Evolutionary conservation across 2,888 invertebrate genomes (phyloP), one percentile per base, ranked within the genome.

Genomic region (Perithous albicinctus): DNA sequence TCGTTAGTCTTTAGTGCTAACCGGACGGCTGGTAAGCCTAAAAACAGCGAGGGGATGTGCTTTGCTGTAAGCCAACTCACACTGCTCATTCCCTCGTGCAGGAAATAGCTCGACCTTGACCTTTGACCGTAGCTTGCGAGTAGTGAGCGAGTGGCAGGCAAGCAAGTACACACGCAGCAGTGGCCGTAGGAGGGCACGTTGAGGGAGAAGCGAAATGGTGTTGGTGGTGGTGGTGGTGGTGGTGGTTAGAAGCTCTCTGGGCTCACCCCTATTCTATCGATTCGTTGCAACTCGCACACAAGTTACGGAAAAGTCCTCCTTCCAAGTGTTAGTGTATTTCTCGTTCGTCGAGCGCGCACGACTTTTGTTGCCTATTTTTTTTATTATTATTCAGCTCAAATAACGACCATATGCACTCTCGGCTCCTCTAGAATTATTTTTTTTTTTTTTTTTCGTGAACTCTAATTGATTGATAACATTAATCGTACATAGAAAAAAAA

Each of bases 41-140:
- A 78, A 82, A 64, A 69, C 70, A 51, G 51, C 48, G 35, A 67
- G 23, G 59, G 54, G 64, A 67, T 66, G 63, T 43, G 54, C 48
- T n/a, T n/a, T n/a, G n/a, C n/a, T n/a, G 51, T 38, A n/a, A 84
- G 84, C 84, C 69, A 84, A 64, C n/a, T n/a, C n/a, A n/a, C n/a
- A n/a, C 74, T 46, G 78, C 56, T 73, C 80, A 83, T 84, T 88
- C 84, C 87, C 87, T 88, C 87, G 89, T 88, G 90, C 89, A 87
- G 88, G 86, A 90, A 90, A 90, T 90, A 90, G 87, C 88, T 87
- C 86, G 88, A 90, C 91, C 91, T 90, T 90, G 90, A 90, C 90
- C 90, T 91, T 90, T 88, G 86, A 86, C 85, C 85, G 85, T 86
- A 86, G 85, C 85, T 83, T 85, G 85, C 48, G 66, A n/a, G 66